These are phyloP conservation scores for Spea bombifrons DNA, from an alignment of 2,113 vertebrate species.

Conservation along the genomic window DNA sequence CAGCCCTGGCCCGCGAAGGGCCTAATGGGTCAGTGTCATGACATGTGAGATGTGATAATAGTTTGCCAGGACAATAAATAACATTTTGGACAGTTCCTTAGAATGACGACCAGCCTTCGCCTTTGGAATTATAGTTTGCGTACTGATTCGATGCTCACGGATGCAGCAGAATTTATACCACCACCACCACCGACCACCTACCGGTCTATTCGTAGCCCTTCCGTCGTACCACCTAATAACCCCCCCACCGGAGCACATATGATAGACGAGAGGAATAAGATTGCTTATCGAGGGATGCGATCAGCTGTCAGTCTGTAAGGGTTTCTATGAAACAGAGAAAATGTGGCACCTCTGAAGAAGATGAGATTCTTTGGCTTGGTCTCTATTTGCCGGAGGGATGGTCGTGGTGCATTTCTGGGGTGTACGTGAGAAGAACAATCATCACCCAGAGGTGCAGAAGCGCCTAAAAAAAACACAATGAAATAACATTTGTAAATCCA, in stretches of 20 bases:
- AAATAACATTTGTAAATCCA: too few relatives aligned
- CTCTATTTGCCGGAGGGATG: conserved; percentile 73
- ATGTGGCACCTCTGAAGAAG: neutral
- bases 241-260: neutral
- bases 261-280: neutral
- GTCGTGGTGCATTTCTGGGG: conserved; percentile 88
- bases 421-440: conserved; percentile 94
- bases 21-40: neutral
- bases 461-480: conserved; percentile 64
- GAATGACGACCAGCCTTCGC: neutral
- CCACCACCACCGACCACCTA: neutral
- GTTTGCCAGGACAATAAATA: neutral
- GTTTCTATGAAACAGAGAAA: neutral
- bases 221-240: neutral
- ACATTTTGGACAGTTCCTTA: neutral
- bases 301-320: too few relatives aligned
- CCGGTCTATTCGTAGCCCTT: neutral
- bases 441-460: conserved; percentile 96
- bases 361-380: neutral
- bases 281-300: neutral
- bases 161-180: neutral
- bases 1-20: neutral
- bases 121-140: too few relatives aligned
- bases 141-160: too few relatives aligned
- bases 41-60: neutral